Base-by-base conservation (phyloP, 2,113 vertebrate species). In the Nerophis lumbriciformis region DNA sequence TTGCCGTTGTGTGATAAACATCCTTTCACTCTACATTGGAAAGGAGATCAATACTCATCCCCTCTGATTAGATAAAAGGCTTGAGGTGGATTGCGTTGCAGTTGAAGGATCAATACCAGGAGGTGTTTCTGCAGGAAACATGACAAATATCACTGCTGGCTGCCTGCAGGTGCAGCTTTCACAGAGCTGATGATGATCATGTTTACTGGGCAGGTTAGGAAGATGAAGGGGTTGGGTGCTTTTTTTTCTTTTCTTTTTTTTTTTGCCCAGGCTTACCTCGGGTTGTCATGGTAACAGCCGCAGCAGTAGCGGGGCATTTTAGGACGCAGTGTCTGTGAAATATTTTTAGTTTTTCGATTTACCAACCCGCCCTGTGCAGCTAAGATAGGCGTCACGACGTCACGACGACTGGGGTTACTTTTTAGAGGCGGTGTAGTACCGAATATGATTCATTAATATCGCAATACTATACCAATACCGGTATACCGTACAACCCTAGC, bases 221-320 rank as follows among this genome's bases (percentile, higher is more conserved):
- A 71, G 68, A 77, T 13, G 15, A 14, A 63, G 51, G 35, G 50
- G 28, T 28, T 28, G 77, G 47, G 51, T 70, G 39, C 28, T 28
- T 28, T 28, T 28, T 28, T 28, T 28, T 28, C 3, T 28, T 12
- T 78, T 83, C 81, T 75, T 51, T 19, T 19, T 28, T 14, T 78
- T 83, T 82, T 75, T 48, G 69, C 71, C 59, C 38, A 4, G 51
- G 55, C 53, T 28, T 53, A 48, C 47, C 63, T 45, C 15, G 16
- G 48, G 85, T 90, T 80, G 87, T 86, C 86, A 88, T 88, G 83
- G 88, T 62, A 85, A 90, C 78, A 74, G 82, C 64, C 63, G 79
- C 70, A 75, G 69, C 65, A 66, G 78, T 69, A 73, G 71, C 63
- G 76, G 70, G 73, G 68, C 78, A 63, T 85, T 87, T 86, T 67